Percentiles rank a stretch among this genome's conserved stretches.
phyloP scores from a whole-genome alignment of 2,113 vertebrate species.

The Gasterosteus nipponicus region DNA sequence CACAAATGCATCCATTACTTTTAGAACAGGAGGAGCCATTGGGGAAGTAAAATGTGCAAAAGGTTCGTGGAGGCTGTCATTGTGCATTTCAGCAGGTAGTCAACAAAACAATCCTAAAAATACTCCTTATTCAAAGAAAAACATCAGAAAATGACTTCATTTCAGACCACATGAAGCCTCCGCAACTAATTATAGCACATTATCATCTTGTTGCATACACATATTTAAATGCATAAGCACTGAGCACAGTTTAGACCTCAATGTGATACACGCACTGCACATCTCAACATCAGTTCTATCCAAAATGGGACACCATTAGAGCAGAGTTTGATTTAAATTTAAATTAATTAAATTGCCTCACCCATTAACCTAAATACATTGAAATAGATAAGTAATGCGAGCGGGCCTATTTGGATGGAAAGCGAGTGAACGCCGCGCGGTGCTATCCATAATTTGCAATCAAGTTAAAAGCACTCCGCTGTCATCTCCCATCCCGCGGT shows the following conservation, averaged over 20 bases:
- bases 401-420: conserved; percentile 77
- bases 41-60: conserved; percentile 46
- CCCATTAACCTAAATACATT: conserved; percentile 82
- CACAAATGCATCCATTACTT: conserved; percentile 79
- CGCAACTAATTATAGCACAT: conserved; percentile 8
- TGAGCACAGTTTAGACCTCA: conserved; percentile 36
- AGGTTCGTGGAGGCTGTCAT: conserved; percentile 59
- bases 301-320: conserved; percentile 78
- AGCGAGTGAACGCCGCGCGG: conserved; percentile 66
- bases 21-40: conserved; percentile 44
- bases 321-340: conserved; percentile 77
- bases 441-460: conserved; percentile 82
- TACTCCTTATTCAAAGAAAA: conserved; percentile 25
- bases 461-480: conserved; percentile 82
- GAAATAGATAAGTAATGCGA: conserved; percentile 80
- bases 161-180: conserved; percentile 14
- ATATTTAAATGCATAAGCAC: conserved; percentile 34
- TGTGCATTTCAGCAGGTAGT: conserved; percentile 66
- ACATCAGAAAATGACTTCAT: conserved; percentile 19
- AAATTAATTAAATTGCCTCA: conserved; percentile 81
- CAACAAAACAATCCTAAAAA: conserved; percentile 43
- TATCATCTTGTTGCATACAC: conserved; percentile 27
- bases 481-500: conserved; percentile 78
- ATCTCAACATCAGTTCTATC: conserved; percentile 66
- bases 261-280: conserved; percentile 62